A percentile compares a stretch with the other conserved stretches of the same genome.
Evolutionary conservation across 2,888 invertebrate genomes (phyloP).

Genomic region (Stenodema calcarata): DNA sequence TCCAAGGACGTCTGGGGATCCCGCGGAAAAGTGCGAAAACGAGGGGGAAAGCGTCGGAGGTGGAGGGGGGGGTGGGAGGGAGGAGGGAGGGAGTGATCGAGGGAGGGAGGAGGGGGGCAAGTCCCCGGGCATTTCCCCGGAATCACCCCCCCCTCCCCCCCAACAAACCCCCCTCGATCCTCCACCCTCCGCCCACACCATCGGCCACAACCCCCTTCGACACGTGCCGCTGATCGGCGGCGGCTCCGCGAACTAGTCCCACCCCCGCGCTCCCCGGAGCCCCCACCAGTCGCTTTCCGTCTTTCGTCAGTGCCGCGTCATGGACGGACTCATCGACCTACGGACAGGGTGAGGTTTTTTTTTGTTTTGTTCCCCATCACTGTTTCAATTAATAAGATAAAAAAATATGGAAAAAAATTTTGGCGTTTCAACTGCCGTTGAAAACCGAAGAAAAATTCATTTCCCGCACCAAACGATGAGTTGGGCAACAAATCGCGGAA

Average conservation of each 20-base stretch:
- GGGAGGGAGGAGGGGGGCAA: neutral
- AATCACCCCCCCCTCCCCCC: neutral
- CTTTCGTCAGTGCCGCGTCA: slow-evolving; percentile 45
- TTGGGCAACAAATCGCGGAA: too few relatives aligned
- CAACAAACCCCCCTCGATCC: neutral
- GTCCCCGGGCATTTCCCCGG: neutral
- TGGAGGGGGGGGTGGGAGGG: too few relatives aligned
- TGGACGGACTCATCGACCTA: slow-evolving; percentile 46
- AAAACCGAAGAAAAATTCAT: too few relatives aligned
- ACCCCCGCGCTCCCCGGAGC: neutral
- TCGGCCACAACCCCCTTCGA: neutral
- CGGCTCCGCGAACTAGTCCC: neutral
- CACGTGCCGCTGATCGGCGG: neutral
- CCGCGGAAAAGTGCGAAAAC: neutral
- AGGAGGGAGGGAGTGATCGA: too few relatives aligned
- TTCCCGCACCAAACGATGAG: too few relatives aligned
- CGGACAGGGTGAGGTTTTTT: slow-evolving; percentile 32
- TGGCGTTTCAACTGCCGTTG: too few relatives aligned
- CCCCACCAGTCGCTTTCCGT: slow-evolving; percentile 39
- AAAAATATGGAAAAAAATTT: neutral
- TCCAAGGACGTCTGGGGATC: neutral
- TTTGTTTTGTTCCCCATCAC: neutral
- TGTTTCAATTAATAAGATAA: neutral
- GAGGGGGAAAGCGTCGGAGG: too few relatives aligned
- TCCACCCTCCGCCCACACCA: neutral